Evolutionary conservation across 2,797 vertebrate species (phyloP).

Genomic region (Sebastolobus alascanus): DNA sequence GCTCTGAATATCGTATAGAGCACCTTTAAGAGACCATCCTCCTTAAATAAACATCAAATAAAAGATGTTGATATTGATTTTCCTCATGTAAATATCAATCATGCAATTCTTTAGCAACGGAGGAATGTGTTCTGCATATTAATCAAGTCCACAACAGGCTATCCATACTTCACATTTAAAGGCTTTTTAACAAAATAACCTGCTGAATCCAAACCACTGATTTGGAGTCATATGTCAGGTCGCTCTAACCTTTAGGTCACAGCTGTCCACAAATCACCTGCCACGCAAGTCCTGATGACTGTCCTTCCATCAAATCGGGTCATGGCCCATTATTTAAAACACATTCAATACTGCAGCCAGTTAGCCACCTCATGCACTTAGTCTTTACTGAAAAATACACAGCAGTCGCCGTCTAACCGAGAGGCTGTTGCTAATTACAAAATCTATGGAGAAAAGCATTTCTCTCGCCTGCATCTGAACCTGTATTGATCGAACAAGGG

Average conservation of each 20-base stretch:
- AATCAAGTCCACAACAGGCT: background rate
- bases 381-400: conserved; percentile 52
- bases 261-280: conserved; percentile 17
- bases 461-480: conserved; percentile 59
- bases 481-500: conserved; percentile 67
- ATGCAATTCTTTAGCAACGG: background rate
- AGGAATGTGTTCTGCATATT: background rate
- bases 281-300: background rate
- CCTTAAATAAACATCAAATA: conserved; percentile 16
- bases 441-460: conserved; percentile 77
- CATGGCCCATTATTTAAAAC: conserved; percentile 53
- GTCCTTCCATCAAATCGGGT: conserved; percentile 36
- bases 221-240: background rate
- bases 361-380: conserved; percentile 34
- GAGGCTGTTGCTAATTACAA: conserved; percentile 70
- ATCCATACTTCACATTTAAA: background rate
- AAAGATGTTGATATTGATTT: conserved; percentile 7
- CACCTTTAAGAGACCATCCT: background rate
- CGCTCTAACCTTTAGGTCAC: conserved; percentile 7
- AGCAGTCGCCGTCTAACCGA: conserved; percentile 38
- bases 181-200: background rate
- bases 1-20: background rate
- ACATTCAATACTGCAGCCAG: conserved; percentile 34
- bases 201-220: background rate
- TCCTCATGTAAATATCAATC: background rate